A percentile compares a stretch with the other conserved stretches of the same genome.
Evolutionary conservation across 2,113 vertebrate genomes (phyloP).

Genomic region (Equus quagga): DNA sequence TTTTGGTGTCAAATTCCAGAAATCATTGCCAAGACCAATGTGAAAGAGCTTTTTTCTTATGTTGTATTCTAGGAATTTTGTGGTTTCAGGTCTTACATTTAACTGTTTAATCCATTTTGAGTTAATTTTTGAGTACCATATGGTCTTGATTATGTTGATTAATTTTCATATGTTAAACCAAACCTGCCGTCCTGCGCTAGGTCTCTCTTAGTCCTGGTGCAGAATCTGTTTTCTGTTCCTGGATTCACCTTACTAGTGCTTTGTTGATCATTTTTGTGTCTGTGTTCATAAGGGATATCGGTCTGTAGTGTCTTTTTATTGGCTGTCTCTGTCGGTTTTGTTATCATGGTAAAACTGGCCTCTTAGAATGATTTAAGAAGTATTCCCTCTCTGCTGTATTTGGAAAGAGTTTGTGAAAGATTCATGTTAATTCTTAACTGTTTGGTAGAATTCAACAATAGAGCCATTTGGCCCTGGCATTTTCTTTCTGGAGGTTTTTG

Average conservation of each 20-base stretch:
- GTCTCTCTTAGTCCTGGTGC: too few species aligned
- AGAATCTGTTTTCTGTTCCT: background rate
- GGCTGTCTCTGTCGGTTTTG: background rate
- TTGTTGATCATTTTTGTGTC: background rate
- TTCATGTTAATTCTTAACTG: background rate
- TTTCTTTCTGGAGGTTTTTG: background rate
- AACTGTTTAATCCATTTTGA: background rate
- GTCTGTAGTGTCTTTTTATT: background rate
- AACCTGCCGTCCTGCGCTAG: background rate
- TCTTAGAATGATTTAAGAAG: background rate
- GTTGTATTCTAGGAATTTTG: background rate
- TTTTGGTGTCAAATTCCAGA: background rate
- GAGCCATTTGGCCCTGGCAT: background rate
- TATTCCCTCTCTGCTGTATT: background rate
- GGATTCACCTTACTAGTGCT: background rate
- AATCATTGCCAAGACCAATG: background rate
- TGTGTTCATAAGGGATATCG: background rate
- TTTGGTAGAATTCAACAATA: background rate
- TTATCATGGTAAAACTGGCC: background rate
- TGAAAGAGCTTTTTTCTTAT: background rate
- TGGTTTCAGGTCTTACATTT: background rate
- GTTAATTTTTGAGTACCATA: background rate
- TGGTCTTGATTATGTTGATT: background rate
- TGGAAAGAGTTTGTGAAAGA: background rate
- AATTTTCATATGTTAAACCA: background rate